Evolutionary conservation across 1,140 invertebrate species (phyloP).

Genomic region (Drosophila micromelanica): DNA sequence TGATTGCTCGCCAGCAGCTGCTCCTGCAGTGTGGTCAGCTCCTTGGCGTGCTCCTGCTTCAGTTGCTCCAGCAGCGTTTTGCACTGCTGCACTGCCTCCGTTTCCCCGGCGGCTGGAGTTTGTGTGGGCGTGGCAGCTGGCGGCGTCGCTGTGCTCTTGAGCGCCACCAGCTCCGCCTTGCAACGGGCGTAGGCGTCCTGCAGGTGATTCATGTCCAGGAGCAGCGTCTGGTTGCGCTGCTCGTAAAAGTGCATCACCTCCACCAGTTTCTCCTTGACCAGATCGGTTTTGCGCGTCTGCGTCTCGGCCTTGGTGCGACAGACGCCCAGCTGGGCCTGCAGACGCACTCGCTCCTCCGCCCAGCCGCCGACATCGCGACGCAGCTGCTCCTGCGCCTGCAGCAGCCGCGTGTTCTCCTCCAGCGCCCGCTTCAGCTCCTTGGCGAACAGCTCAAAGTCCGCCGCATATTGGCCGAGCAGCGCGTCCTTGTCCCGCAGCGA

Average conservation of each 20-base stretch:
- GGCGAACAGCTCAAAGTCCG: slow-evolving; percentile 87
- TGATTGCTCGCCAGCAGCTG: slow-evolving; percentile 46
- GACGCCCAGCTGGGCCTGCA: slow-evolving; percentile 76
- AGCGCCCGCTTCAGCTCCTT: slow-evolving; percentile 87
- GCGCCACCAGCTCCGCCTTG: slow-evolving; percentile 86
- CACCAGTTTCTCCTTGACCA: slow-evolving; percentile 87
- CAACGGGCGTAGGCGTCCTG: slow-evolving; percentile 86
- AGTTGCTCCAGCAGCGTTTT: slow-evolving; percentile 88
- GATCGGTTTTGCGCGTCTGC: slow-evolving; percentile 84
- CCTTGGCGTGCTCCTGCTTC: slow-evolving; percentile 87
- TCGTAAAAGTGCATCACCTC: slow-evolving; percentile 87
- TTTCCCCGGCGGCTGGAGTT: slow-evolving; percentile 61
- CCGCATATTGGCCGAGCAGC: slow-evolving; percentile 87
- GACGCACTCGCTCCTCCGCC: slow-evolving; percentile 75
- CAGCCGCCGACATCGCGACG: slow-evolving; percentile 85
- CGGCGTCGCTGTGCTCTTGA: slow-evolving; percentile 83
- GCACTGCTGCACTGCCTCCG: slow-evolving; percentile 87
- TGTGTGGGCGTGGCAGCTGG: background rate
- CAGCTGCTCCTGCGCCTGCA: slow-evolving; percentile 86
- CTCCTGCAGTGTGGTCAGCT: slow-evolving; percentile 74
- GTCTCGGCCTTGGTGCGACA: slow-evolving; percentile 78
- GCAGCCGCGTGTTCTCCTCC: slow-evolving; percentile 87
- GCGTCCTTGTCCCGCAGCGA: slow-evolving; percentile 88
- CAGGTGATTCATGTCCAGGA: slow-evolving; percentile 86
- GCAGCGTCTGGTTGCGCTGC: slow-evolving; percentile 86